Evolutionary conservation across 2,797 vertebrate genomes (phyloP).

Genomic region (Falco concolor): DNA sequence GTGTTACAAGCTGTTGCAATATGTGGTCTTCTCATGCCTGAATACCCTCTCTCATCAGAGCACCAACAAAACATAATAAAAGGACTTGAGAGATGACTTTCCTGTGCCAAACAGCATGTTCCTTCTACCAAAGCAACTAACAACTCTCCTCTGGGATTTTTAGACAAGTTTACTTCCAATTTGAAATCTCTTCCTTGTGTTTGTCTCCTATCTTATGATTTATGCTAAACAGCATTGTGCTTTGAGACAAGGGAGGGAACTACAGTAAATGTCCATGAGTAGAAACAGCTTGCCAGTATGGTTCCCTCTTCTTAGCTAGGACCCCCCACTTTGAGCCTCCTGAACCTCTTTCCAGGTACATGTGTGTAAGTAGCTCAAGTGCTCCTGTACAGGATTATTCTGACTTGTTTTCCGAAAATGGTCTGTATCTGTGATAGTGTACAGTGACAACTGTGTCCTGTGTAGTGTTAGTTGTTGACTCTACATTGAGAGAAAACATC

Average conservation of each 20-base stretch:
- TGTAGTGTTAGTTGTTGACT: neutral
- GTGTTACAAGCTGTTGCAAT: conserved; percentile 13
- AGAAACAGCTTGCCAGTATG: neutral
- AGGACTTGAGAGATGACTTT: neutral
- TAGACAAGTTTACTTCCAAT: neutral
- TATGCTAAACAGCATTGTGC: neutral
- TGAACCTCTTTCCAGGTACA: neutral
- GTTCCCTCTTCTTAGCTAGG: neutral
- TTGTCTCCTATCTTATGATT: neutral
- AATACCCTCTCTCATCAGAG: neutral
- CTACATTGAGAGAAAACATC: neutral
- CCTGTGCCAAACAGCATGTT: neutral
- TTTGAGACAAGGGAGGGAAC: neutral
- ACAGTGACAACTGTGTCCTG: too few species aligned
- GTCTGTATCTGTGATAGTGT: neutral
- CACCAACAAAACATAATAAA: neutral
- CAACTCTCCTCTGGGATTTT: neutral
- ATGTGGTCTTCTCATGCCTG: neutral
- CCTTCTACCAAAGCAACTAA: neutral
- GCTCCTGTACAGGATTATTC: neutral
- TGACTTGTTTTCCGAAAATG: neutral
- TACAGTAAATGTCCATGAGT: neutral
- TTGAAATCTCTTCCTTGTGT: neutral
- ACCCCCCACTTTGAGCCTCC: neutral
- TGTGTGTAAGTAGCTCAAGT: neutral